Base-by-base conservation (phyloP, 2,113 vertebrate species). In the Phoenicopterus ruber region DNA sequence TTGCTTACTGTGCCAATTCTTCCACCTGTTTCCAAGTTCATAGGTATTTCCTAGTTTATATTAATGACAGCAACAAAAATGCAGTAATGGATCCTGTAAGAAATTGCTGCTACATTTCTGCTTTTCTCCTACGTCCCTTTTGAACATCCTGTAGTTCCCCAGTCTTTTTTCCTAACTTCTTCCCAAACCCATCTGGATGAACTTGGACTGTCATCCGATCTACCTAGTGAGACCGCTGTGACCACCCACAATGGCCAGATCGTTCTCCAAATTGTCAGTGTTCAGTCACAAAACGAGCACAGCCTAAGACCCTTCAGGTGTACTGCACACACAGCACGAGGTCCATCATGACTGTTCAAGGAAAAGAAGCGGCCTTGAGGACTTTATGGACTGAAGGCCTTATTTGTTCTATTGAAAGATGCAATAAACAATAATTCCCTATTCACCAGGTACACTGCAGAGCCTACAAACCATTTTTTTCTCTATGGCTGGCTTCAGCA, bases 251-350 rank as follows among this genome's bases (percentile, higher is more conserved):
- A 17, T 0, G 15, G 32, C 29, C 54, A 82, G 32, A 49, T 36
- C 36, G 52, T 79, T 47, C 49, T 32, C 9, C 32, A 25, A 3
- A 38, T 1, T 22, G 6, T 15, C 69, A 7, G 36, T 4, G 46
- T 31, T 72, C 47, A 44, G 54, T 42, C 69, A 57, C 2, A 2
- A 69, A 67, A 63, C 0, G 3, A 3, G 14, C 42, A 7, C 0
- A 2, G 47, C 38, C 34, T 13, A 7, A 36, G 47, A 28, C 9
- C 34, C 34, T 59, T 10, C 32, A 25, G 62, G n/a, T 9, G 31
- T 21, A 13, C 22, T 7, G 58, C 13, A 40, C 9, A 8, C 13
- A 49, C 46, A 11, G 69, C 0, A 1, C 40, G 44, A 50, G 15
- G 19, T 29, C 31, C 4, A 1, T 5, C 15, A 4, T 0, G 13